These are phyloP conservation scores for Cacatua alba DNA, from an alignment of 2,113 vertebrate species.

Conservation along the genomic window DNA sequence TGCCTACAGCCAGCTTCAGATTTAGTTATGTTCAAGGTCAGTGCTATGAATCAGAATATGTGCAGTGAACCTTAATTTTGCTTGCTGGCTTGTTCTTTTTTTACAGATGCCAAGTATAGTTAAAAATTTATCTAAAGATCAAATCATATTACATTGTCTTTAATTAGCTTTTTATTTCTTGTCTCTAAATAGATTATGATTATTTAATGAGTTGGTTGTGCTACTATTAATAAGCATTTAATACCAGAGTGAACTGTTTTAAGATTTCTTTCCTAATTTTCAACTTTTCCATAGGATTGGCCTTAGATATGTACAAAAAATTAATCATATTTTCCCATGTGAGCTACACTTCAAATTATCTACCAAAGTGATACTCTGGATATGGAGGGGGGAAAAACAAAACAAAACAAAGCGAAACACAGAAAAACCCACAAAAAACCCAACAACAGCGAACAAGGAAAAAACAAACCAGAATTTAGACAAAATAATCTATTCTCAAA, in stretches of 20 bases:
- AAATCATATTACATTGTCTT: not conserved
- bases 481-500: not conserved
- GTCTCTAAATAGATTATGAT: not conserved
- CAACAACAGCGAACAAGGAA: not conserved
- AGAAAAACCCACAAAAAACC: fast-evolving
- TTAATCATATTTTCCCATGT: not conserved
- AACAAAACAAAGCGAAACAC: fast-evolving
- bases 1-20: not conserved
- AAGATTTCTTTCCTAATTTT: not conserved
- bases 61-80: not conserved
- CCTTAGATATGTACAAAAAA: not conserved
- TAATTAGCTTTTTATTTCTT: not conserved
- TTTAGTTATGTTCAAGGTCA: not conserved
- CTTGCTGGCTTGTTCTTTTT: not conserved
- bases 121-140: not conserved
- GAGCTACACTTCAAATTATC: not conserved
- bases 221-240: not conserved
- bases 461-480: not conserved
- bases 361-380: not conserved
- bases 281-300: not conserved
- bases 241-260: not conserved
- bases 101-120: not conserved
- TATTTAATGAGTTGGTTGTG: not conserved
- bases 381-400: not conserved
- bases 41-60: not conserved